phyloP scores from a whole-genome alignment of 2,888 invertebrate genomes.

The Caenorhabditis parvicauda region DNA sequence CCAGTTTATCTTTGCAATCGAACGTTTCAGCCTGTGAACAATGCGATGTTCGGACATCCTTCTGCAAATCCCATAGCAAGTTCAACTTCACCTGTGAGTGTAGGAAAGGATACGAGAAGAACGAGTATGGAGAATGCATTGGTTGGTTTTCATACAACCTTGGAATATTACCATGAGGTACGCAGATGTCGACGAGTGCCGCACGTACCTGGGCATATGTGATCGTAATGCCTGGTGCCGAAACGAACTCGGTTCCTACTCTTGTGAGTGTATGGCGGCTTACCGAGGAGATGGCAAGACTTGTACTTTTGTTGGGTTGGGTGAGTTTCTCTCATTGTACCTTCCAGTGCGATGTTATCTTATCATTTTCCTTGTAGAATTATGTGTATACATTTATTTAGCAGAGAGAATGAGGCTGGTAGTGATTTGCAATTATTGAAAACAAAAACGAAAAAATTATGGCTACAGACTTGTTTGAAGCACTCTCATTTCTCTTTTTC shows the following conservation, averaged over 20 bases:
- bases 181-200: slow-evolving; percentile 57
- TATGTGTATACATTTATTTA: too few species aligned
- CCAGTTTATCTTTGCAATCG: too few species aligned
- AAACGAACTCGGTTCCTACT: slow-evolving; percentile 47
- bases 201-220: slow-evolving; percentile 41
- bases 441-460: too few species aligned
- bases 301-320: slow-evolving; percentile 54
- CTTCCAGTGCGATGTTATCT: not conserved
- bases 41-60: slow-evolving; percentile 53
- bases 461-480: too few species aligned
- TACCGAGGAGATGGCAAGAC: slow-evolving; percentile 52
- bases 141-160: slow-evolving; percentile 25
- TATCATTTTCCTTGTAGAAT: not conserved
- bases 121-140: slow-evolving; percentile 46
- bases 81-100: slow-evolving; percentile 60
- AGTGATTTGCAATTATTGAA: too few species aligned
- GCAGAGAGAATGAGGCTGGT: too few species aligned
- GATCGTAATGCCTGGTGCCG: slow-evolving; percentile 54
- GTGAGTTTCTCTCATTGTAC: slow-evolving; percentile 9
- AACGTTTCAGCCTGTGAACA: slow-evolving; percentile 42
- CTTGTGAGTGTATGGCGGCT: slow-evolving; percentile 54
- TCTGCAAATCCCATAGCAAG: slow-evolving; percentile 50
- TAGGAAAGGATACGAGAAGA: slow-evolving; percentile 47
- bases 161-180: not conserved
- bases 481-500: too few species aligned